Percentiles rank a stretch among this genome's conserved stretches.
These are phyloP conservation scores for Enteromius afrohamiltoni DNA, from an alignment of 2,797 vertebrate genomes.

Conservation along the genomic window DNA sequence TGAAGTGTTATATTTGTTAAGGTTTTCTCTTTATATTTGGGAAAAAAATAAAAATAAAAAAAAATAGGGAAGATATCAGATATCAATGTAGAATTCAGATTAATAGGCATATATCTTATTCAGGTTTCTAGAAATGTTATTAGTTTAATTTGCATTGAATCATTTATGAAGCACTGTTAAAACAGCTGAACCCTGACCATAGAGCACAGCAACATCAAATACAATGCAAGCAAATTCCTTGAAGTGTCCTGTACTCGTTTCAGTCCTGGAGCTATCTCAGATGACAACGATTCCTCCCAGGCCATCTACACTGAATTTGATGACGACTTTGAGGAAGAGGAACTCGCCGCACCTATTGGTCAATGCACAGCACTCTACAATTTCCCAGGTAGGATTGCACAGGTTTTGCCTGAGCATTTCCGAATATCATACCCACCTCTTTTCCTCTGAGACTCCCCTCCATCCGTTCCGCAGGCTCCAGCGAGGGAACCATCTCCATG, in stretches of 20 bases:
- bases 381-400: slow-evolving; percentile 81
- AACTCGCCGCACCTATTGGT: slow-evolving; percentile 81
- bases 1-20: neutral
- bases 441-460: neutral
- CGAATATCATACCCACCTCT: neutral
- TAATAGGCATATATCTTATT: too few species aligned
- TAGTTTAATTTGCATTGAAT: too few species aligned
- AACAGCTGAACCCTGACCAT: too few species aligned
- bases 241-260: neutral
- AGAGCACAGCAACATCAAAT: too few species aligned
- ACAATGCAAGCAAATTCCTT: too few species aligned
- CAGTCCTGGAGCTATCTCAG: slow-evolving; percentile 81
- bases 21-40: neutral
- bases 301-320: slow-evolving; percentile 90
- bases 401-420: neutral
- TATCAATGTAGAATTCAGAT: neutral
- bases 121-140: neutral
- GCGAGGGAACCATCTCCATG: slow-evolving; percentile 91
- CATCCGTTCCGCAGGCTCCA: slow-evolving; percentile 77
- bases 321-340: slow-evolving; percentile 90
- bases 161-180: too few species aligned
- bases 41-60: too few species aligned
- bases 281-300: slow-evolving; percentile 83
- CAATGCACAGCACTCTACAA: slow-evolving; percentile 88
- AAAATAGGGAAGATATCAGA: too few species aligned